Conservation (phyloP, 2,113 vertebrate genomes). For the Saiga tatarica region DNA sequence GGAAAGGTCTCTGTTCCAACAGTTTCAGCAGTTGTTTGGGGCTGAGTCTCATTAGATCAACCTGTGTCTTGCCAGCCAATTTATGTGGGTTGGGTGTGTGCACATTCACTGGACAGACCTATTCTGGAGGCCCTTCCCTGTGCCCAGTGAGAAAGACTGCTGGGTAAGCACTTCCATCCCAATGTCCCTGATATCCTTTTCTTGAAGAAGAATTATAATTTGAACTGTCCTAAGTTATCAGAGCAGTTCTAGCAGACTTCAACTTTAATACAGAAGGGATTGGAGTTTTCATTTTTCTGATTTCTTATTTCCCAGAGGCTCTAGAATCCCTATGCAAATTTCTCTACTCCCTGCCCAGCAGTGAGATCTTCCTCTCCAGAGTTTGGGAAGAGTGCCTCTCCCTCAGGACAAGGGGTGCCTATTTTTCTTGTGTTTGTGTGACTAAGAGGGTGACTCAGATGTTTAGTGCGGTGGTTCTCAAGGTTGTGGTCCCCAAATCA, state of each 20-base stretch:
- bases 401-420: background rate
- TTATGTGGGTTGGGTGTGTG: background rate
- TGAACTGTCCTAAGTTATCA: background rate
- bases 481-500: background rate
- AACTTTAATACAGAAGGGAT: background rate
- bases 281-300: background rate
- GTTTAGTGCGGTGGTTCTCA: conserved; percentile 27
- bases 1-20: background rate
- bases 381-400: background rate
- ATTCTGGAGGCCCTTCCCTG: background rate
- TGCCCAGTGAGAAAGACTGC: background rate
- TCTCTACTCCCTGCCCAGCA: background rate
- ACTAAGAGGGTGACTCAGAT: conserved; percentile 50
- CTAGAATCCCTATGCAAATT: background rate
- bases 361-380: background rate
- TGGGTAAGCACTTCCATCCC: background rate
- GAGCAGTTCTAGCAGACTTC: background rate
- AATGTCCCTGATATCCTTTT: background rate
- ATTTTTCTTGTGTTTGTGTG: background rate
- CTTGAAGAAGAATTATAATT: background rate
- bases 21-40: background rate
- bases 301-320: background rate
- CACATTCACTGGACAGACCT: background rate
- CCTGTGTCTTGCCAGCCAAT: background rate
- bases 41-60: background rate